Evolutionary conservation across 2,888 invertebrate genomes (phyloP).

Genomic region (Baccha elongata): DNA sequence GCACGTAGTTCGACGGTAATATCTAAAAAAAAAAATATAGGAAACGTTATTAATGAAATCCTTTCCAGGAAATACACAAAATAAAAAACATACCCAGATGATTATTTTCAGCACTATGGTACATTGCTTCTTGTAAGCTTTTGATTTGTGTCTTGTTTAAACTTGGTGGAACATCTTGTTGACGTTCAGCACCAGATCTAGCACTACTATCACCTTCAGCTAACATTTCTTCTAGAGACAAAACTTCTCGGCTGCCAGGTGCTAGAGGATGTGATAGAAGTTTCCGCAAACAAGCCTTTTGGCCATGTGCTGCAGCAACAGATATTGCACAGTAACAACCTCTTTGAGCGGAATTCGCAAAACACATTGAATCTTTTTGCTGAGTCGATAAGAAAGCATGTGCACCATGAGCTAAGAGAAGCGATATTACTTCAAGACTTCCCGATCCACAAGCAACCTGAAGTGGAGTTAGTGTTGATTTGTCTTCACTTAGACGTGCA

Average conservation of each 20-base stretch:
- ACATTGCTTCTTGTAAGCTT: conserved; percentile 95
- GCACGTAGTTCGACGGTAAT: conserved; percentile 94
- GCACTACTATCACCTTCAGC: conserved; percentile 88
- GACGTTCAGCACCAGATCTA: conserved; percentile 76
- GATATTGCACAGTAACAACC: conserved; percentile 95
- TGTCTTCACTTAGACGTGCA: conserved; percentile 91
- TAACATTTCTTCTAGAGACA: conserved; percentile 94
- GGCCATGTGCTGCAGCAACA: conserved; percentile 94
- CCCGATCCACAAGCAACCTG: conserved; percentile 94
- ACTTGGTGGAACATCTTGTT: conserved; percentile 79
- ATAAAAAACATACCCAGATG: conserved; percentile 86
- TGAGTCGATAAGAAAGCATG: conserved; percentile 94
- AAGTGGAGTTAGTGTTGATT: conserved; percentile 93
- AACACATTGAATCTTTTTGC: conserved; percentile 91
- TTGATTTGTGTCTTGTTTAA: conserved; percentile 92
- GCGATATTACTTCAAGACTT: conserved; percentile 90
- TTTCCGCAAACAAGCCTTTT: conserved; percentile 90
- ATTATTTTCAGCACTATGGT: conserved; percentile 95
- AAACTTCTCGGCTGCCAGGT: conserved; percentile 88
- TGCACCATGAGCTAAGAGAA: conserved; percentile 92
- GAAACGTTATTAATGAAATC: background rate
- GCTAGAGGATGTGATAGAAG: conserved; percentile 88
- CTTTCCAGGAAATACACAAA: background rate
- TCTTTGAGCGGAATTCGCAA: conserved; percentile 92
- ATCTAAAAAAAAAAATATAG: conserved; percentile 84